Evolutionary conservation across 2,113 vertebrate genomes (phyloP).

Genomic region (Pachypanchax playfairii): DNA sequence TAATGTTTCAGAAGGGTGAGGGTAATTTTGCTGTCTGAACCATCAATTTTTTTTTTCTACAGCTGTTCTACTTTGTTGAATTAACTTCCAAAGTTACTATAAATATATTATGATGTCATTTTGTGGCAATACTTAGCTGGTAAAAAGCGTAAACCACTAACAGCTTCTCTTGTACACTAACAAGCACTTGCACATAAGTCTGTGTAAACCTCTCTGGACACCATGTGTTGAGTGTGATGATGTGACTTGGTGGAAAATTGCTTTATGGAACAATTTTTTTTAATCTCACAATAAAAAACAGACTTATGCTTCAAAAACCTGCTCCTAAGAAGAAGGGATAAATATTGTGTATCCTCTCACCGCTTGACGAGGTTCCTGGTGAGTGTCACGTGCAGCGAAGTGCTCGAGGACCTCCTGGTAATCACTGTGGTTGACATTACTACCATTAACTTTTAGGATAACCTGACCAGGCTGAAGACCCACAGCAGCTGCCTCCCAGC

Average conservation of each 20-base stretch:
- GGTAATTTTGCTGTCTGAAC: constrained; percentile 3
- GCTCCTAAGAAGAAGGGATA: background rate
- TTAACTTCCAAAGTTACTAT: background rate
- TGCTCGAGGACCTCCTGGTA: constrained; percentile 90
- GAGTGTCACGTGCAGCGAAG: constrained; percentile 85
- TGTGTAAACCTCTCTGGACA: constrained; percentile 7
- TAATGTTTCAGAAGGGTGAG: constrained; percentile 20
- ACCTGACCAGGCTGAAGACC: constrained; percentile 95
- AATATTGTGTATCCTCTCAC: constrained; percentile 41
- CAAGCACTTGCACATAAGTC: background rate
- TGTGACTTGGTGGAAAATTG: constrained; percentile 1
- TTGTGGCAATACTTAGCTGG: background rate
- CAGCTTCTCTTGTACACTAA: background rate
- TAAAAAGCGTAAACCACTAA: background rate
- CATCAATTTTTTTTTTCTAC: constrained; percentile 6
- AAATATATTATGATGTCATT: background rate
- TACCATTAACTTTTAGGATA: constrained; percentile 92
- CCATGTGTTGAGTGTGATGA: background rate
- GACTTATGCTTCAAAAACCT: background rate
- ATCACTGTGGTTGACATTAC: constrained; percentile 81
- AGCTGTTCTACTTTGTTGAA: constrained; percentile 7
- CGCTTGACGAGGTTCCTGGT: constrained; percentile 72
- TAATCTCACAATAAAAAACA: background rate
- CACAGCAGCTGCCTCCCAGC: constrained; percentile 85
- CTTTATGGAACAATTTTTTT: background rate